Conservation (phyloP, 1,140 invertebrate species). For the Nephotettix cincticeps region DNA sequence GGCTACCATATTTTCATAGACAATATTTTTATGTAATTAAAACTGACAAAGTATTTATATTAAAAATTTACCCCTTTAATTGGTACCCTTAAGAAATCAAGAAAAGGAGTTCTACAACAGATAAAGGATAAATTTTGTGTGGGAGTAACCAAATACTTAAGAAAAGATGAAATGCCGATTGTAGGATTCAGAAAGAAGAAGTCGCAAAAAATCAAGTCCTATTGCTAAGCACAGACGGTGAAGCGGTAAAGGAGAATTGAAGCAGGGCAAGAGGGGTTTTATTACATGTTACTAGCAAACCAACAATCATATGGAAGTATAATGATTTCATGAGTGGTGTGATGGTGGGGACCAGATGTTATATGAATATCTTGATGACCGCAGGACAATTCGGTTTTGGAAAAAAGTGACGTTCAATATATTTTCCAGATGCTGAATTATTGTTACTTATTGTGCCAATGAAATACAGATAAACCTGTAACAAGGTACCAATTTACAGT, state of each 20-base stretch:
- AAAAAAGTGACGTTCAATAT: slow-evolving; percentile 11
- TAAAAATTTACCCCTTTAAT: no score
- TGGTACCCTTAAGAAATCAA: no score
- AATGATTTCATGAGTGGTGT: background rate
- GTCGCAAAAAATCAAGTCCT: slow-evolving; percentile 29
- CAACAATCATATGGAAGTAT: background rate
- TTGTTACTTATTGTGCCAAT: background rate
- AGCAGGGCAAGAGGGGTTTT: background rate
- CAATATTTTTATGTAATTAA: no score
- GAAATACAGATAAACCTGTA: slow-evolving; percentile 16
- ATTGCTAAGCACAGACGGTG: slow-evolving; percentile 24
- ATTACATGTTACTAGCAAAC: no score
- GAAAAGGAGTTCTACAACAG: background rate
- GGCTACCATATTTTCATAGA: no score
- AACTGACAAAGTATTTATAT: no score
- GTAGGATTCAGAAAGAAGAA: slow-evolving; percentile 23
- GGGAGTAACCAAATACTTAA: slow-evolving; percentile 15
- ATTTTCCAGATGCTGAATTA: slow-evolving; percentile 2
- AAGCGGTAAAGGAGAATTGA: slow-evolving; percentile 12
- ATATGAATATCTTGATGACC: slow-evolving; percentile 22
- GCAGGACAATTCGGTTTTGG: slow-evolving; percentile 7
- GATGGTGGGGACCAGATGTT: slow-evolving; percentile 23
- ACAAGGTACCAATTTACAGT: background rate
- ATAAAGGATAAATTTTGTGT: slow-evolving; percentile 6
- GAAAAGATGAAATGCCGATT: background rate